Percentiles rank a stretch among this genome's conserved stretches.
Evolutionary conservation across 2,113 vertebrate species (phyloP).

Genomic region (Tachysurus vachellii): DNA sequence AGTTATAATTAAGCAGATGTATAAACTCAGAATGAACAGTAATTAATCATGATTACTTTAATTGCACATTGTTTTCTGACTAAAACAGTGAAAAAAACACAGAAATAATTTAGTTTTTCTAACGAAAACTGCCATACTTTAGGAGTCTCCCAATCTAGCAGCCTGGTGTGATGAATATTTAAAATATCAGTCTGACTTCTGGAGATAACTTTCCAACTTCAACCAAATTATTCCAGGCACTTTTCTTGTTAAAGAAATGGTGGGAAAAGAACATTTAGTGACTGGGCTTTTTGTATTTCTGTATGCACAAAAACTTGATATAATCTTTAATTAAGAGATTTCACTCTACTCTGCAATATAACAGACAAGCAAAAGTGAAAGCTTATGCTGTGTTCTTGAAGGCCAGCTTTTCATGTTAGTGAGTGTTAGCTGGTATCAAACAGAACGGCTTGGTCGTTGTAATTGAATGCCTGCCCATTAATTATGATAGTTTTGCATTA

Average conservation of each 20-base stretch:
- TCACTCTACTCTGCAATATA: slow-evolving; percentile 57
- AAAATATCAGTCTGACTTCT: slow-evolving; percentile 66
- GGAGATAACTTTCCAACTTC: slow-evolving; percentile 64
- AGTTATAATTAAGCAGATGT: slow-evolving; percentile 72
- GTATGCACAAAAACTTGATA: slow-evolving; percentile 65
- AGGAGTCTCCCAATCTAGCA: slow-evolving; percentile 56
- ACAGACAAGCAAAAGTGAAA: slow-evolving; percentile 28
- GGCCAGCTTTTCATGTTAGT: not conserved
- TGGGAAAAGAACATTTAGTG: slow-evolving; percentile 59
- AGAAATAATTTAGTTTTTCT: slow-evolving; percentile 33
- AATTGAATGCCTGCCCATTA: not conserved
- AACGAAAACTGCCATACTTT: slow-evolving; percentile 48
- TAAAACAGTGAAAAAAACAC: slow-evolving; percentile 54
- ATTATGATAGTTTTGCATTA: not conserved
- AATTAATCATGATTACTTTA: slow-evolving; percentile 72
- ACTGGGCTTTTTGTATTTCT: slow-evolving; percentile 53
- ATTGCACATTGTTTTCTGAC: slow-evolving; percentile 69
- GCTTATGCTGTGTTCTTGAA: slow-evolving; percentile 29
- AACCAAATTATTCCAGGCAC: slow-evolving; percentile 48
- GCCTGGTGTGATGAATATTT: slow-evolving; percentile 67
- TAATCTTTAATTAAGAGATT: slow-evolving; percentile 77
- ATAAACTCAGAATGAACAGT: slow-evolving; percentile 57
- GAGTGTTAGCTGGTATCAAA: not conserved
- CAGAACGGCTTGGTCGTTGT: not conserved
- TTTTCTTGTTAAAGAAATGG: slow-evolving; percentile 20